Conservation (phyloP, 2,113 vertebrate genomes). For the Caracal caracal region DNA sequence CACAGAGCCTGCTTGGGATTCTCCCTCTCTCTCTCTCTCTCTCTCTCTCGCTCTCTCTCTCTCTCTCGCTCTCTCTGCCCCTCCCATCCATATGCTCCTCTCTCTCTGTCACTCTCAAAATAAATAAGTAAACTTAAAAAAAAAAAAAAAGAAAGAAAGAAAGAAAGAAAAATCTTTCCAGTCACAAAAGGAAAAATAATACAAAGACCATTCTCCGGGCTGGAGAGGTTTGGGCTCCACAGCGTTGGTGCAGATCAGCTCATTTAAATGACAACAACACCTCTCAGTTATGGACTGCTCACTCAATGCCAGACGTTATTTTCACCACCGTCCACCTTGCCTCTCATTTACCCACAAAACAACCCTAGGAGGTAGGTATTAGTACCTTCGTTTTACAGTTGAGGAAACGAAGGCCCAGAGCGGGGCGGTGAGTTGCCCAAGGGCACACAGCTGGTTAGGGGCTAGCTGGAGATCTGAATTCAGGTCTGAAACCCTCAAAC, state of each 20-base stretch:
- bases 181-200: not conserved
- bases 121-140: too few relatives aligned
- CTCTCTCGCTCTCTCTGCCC: too few relatives aligned
- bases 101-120: too few relatives aligned
- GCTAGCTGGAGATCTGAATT: not conserved
- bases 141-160: too few relatives aligned
- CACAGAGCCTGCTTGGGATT: too few relatives aligned
- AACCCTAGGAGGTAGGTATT: not conserved
- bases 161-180: not conserved
- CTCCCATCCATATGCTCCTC: too few relatives aligned
- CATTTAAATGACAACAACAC: not conserved
- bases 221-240: not conserved
- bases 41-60: too few relatives aligned
- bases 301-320: too few relatives aligned
- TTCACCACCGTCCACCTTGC: accelerated
- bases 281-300: too few relatives aligned
- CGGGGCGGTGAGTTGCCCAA: not conserved
- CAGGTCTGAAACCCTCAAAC: not conserved
- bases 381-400: not conserved
- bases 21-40: too few relatives aligned
- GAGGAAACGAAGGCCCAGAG: not conserved
- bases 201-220: not conserved
- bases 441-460: not conserved
- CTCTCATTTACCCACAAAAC: not conserved
- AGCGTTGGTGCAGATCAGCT: not conserved